These are phyloP conservation scores for Temnothorax ravouxi DNA, from an alignment of 2,888 invertebrate species.

Conservation along the genomic window DNA sequence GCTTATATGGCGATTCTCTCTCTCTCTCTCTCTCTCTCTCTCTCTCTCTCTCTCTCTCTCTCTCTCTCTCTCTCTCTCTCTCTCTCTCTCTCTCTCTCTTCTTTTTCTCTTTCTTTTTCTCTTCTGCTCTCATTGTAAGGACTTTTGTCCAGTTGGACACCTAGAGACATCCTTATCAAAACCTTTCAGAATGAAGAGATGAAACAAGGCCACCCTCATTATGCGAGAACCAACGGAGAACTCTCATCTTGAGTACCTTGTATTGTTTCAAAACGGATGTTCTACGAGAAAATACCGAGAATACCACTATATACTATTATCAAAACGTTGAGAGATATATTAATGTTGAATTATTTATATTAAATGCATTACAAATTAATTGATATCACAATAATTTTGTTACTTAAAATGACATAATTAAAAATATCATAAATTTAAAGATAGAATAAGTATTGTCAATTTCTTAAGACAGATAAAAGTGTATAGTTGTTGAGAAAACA, in stretches of 20 bases:
- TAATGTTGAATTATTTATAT: neutral
- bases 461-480: neutral
- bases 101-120: neutral
- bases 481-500: neutral
- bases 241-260: slow-evolving; percentile 76
- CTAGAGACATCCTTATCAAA: slow-evolving; percentile 70
- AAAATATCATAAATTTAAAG: neutral
- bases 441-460: neutral
- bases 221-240: slow-evolving; percentile 71
- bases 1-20: slow-evolving; percentile 41
- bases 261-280: slow-evolving; percentile 73
- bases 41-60: slow-evolving; percentile 16
- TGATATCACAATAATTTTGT: neutral
- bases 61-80: neutral
- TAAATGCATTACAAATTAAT: neutral
- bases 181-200: slow-evolving; percentile 64
- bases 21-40: neutral
- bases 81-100: slow-evolving; percentile 9
- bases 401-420: neutral
- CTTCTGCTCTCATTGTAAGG: slow-evolving; percentile 33
- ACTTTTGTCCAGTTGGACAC: slow-evolving; percentile 65
- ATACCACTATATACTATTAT: slow-evolving; percentile 10
- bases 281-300: slow-evolving; percentile 69
- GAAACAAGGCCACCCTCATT: slow-evolving; percentile 78
- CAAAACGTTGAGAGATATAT: slow-evolving; percentile 2